A percentile compares a stretch with the other conserved stretches of the same genome.
phyloP scores from a whole-genome alignment of 2,797 vertebrate species.

The Merluccius polli region DNA sequence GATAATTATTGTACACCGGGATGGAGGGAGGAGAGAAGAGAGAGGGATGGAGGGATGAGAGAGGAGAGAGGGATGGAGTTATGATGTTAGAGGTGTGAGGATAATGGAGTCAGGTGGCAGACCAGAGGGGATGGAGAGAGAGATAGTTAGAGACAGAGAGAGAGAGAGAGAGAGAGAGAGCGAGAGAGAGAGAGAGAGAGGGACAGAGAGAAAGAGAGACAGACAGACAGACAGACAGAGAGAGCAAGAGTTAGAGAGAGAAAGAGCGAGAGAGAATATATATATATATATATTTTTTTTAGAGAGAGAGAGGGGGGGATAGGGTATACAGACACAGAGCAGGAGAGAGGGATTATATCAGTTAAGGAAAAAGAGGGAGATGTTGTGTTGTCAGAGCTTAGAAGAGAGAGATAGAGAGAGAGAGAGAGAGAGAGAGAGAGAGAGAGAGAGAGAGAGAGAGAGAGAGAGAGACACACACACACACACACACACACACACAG shows the following conservation, averaged over 20 bases:
- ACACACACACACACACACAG: too few relatives aligned
- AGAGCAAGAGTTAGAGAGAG: background rate
- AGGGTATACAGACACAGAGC: background rate
- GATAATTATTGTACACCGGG: constrained; percentile 48
- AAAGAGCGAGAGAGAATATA: background rate
- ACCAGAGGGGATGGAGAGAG: background rate
- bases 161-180: background rate
- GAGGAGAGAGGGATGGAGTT: too few relatives aligned
- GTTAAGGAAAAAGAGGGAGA: background rate
- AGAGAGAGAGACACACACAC: background rate
- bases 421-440: background rate
- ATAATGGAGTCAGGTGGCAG: constrained; percentile 13
- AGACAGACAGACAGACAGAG: background rate
- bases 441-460: background rate
- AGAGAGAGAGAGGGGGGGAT: background rate
- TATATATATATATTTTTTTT: too few relatives aligned
- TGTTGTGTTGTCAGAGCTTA: too few relatives aligned
- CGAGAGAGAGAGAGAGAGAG: background rate
- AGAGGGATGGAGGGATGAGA: too few relatives aligned
- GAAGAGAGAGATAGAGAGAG: background rate
- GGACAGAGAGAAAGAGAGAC: constrained; percentile 12
- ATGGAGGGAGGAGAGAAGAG: constrained; percentile 13
- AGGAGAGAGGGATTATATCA: background rate
- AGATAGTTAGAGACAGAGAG: background rate
- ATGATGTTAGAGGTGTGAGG: constrained; percentile 37